Conservation (phyloP, 2,888 invertebrate species). For the Acrobasis consociella region DNA sequence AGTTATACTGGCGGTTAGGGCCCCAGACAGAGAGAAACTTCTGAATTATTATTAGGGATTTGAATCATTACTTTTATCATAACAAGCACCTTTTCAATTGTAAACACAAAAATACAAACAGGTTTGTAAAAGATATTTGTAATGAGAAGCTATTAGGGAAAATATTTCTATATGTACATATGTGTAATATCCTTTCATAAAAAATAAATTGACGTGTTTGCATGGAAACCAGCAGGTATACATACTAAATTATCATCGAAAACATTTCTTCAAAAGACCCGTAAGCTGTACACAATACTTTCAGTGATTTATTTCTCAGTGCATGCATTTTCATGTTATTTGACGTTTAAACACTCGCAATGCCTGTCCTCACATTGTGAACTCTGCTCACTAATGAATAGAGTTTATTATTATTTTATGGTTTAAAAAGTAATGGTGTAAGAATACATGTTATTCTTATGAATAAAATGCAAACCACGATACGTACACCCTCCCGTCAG, state of each 20-base stretch:
- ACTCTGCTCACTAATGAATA: slow-evolving; percentile 2
- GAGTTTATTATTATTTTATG: neutral
- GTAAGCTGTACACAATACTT: neutral
- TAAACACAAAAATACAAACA: no score
- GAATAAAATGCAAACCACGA: slow-evolving; percentile 17
- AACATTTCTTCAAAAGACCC: neutral
- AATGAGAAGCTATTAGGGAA: no score
- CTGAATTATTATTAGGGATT: no score
- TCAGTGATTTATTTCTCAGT: neutral
- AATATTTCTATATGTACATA: no score
- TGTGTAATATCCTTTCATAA: no score
- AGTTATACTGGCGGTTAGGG: no score
- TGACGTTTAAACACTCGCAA: neutral
- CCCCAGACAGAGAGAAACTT: no score
- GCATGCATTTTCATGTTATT: neutral
- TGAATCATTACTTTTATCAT: no score
- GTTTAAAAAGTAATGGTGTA: neutral
- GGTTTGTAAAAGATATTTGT: no score
- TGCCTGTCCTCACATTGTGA: slow-evolving; percentile 9
- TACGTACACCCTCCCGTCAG: slow-evolving; percentile 11
- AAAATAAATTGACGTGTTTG: no score
- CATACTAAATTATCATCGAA: neutral
- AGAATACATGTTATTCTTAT: slow-evolving; percentile 5
- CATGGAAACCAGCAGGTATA: no score
- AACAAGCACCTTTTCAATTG: no score